Conservation (phyloP, 1,140 invertebrate species). For the Anthonomus grandis region DNA sequence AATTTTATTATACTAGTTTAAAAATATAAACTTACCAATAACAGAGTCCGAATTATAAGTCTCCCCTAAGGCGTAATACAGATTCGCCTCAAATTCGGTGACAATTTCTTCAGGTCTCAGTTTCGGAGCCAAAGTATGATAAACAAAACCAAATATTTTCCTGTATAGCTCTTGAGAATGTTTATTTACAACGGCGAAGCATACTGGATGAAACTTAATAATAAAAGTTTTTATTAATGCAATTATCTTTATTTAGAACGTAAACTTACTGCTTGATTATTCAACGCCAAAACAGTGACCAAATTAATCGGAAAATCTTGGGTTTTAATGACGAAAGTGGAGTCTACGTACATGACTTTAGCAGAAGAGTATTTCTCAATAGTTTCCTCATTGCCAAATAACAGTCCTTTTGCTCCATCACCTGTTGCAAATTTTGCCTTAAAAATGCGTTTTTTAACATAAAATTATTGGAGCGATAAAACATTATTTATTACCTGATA, state of each 20-base stretch:
- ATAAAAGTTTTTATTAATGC: not conserved
- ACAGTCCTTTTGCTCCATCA: slow-evolving; percentile 36
- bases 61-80: slow-evolving; percentile 41
- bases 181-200: slow-evolving; percentile 38
- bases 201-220: slow-evolving; percentile 38
- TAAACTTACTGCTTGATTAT: slow-evolving; percentile 39
- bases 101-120: slow-evolving; percentile 41
- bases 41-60: slow-evolving; percentile 38
- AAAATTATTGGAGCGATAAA: not conserved
- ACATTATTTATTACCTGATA: slow-evolving; percentile 32
- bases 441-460: not conserved
- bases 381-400: slow-evolving; percentile 39
- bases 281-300: slow-evolving; percentile 40
- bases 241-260: not conserved
- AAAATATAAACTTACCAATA: slow-evolving; percentile 27
- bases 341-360: slow-evolving; percentile 42
- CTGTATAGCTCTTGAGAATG: slow-evolving; percentile 39
- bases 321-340: slow-evolving; percentile 39
- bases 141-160: slow-evolving; percentile 36
- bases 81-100: slow-evolving; percentile 40
- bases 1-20: not conserved
- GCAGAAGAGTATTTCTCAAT: slow-evolving; percentile 31
- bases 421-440: slow-evolving; percentile 33
- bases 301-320: slow-evolving; percentile 38
- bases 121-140: slow-evolving; percentile 33